A percentile compares a stretch with the other conserved stretches of the same genome.
Conservation (phyloP, 2,113 vertebrate genomes). For the Todiramphus chloris region DNA sequence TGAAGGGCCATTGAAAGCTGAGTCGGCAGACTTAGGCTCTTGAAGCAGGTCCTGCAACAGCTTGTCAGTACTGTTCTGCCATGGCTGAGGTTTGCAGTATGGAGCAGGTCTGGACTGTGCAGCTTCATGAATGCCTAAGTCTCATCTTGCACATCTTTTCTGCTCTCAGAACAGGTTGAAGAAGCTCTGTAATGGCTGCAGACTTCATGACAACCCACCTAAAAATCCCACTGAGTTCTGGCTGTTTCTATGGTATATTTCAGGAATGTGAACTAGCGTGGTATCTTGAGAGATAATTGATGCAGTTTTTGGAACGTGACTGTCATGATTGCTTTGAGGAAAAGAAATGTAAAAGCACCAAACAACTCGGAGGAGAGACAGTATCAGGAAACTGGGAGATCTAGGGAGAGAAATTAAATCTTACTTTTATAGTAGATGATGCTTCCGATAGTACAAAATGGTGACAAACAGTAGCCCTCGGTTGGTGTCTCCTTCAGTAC, state of each 20-base stretch:
- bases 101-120: not conserved
- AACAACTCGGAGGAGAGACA: not conserved
- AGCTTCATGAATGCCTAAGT: fast-evolving
- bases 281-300: not conserved
- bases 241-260: not conserved
- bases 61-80: not conserved
- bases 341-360: not conserved
- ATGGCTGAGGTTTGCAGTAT: fast-evolving
- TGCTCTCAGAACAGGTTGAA: not conserved
- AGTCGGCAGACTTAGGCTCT: not conserved
- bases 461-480: not conserved
- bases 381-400: not conserved
- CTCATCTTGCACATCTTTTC: not conserved
- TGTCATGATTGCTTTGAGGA: not conserved
- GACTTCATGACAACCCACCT: not conserved
- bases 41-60: not conserved
- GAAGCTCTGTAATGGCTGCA: not conserved
- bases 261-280: not conserved
- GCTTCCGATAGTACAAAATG: not conserved
- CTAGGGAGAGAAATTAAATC: not conserved
- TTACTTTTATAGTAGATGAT: not conserved
- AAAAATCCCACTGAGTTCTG: not conserved
- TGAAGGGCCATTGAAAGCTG: not conserved
- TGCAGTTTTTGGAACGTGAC: not conserved
- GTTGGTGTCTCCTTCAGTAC: not conserved